Evolutionary conservation across 2,888 invertebrate species (phyloP).

Genomic region (Tipula confusa): DNA sequence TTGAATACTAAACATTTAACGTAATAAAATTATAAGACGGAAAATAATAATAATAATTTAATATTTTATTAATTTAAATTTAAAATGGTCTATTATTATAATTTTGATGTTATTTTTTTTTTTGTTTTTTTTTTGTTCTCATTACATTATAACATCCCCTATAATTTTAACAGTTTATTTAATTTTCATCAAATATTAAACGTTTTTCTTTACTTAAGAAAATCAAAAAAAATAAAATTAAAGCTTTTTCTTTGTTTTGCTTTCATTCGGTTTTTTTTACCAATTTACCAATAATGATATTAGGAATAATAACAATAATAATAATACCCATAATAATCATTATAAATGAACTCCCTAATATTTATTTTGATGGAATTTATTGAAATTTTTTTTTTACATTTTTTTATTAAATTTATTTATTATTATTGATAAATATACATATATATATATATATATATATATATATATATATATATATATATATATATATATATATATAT

Average conservation of each 20-base stretch:
- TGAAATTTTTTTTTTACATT: background rate
- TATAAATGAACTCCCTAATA: background rate
- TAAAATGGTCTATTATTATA: slow-evolving; percentile 3
- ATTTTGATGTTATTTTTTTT: background rate
- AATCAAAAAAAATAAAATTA: slow-evolving; percentile 15
- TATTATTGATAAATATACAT: too few species aligned
- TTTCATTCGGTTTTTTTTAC: background rate
- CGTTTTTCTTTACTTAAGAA: background rate
- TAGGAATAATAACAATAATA: background rate
- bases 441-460: too few species aligned
- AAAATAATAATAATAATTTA: background rate
- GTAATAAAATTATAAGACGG: background rate
- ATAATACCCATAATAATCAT: background rate
- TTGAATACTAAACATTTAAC: background rate
- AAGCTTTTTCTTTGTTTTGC: background rate
- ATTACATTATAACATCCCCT: slow-evolving; percentile 3
- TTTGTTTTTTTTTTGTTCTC: too few species aligned
- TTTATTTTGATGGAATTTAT: background rate
- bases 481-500: too few species aligned
- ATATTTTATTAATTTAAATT: background rate
- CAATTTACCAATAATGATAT: slow-evolving; percentile 12
- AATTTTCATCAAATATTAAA: slow-evolving; percentile 9
- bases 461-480: too few species aligned
- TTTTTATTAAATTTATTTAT: background rate
- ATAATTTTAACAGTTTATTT: background rate